Evolutionary conservation across 1,140 invertebrate species (phyloP).

Genomic region (Magallana ariakensis): DNA sequence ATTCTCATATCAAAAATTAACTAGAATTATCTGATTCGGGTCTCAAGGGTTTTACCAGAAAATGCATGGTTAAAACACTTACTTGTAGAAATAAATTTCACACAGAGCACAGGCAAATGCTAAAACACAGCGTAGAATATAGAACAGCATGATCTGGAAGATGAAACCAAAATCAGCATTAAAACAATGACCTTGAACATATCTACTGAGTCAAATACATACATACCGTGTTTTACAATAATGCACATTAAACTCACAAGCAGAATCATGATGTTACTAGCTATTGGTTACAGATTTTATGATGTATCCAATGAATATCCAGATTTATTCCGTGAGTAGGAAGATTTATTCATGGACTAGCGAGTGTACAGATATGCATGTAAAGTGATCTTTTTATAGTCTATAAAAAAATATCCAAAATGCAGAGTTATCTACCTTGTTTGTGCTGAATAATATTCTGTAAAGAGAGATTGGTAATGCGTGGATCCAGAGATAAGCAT

Average conservation of each 20-base stretch:
- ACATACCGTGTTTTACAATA: neutral
- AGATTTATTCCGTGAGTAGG: no score
- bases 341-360: no score
- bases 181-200: neutral
- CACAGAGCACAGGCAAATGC: slow-evolving; percentile 89
- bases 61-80: slow-evolving; percentile 65
- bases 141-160: slow-evolving; percentile 91
- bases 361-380: no score
- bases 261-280: neutral
- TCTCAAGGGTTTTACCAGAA: no score
- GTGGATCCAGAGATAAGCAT: slow-evolving; percentile 93
- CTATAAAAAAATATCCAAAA: no score
- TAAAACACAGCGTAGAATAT: slow-evolving; percentile 90
- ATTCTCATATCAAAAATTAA: no score
- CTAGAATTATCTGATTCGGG: no score
- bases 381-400: no score
- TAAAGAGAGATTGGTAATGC: slow-evolving; percentile 84
- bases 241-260: neutral
- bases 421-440: slow-evolving; percentile 65
- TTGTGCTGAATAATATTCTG: slow-evolving; percentile 64
- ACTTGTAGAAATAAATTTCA: slow-evolving; percentile 97
- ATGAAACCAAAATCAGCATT: no score
- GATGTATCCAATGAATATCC: neutral
- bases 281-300: neutral
- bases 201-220: no score